These are phyloP conservation scores for Tenebrio molitor DNA, from an alignment of 1,140 invertebrate species.

Conservation along the genomic window DNA sequence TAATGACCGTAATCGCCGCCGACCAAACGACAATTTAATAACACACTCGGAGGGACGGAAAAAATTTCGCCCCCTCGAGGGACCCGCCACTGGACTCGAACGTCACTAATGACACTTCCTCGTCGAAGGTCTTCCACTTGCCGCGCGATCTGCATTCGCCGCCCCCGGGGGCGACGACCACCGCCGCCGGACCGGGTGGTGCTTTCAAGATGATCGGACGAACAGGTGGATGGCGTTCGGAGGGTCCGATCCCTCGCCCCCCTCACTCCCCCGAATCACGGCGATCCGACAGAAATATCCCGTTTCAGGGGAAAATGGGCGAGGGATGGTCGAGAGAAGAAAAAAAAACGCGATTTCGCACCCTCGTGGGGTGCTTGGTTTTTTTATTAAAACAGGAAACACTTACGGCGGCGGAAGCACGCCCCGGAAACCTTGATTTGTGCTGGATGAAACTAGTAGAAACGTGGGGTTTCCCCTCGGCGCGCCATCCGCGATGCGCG, in stretches of 20 bases:
- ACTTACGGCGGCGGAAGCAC: slow-evolving; percentile 51
- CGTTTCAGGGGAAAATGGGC: slow-evolving; percentile 49
- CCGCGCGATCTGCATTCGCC: slow-evolving; percentile 19
- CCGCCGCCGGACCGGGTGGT: slow-evolving; percentile 2
- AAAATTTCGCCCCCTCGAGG: neutral
- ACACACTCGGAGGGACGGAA: slow-evolving; percentile 3
- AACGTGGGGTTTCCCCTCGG: neutral
- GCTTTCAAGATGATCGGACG: slow-evolving; percentile 47
- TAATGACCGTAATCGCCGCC: slow-evolving; percentile 9
- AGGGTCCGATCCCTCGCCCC: neutral
- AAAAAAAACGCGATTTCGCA: slow-evolving; percentile 59
- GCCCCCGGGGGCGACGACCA: neutral
- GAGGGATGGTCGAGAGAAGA: too few relatives aligned
- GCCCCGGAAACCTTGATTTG: slow-evolving; percentile 44
- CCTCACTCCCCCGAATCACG: neutral
- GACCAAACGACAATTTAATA: slow-evolving; percentile 32
- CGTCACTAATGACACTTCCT: slow-evolving; percentile 25
- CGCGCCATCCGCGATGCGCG: neutral
- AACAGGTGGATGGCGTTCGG: slow-evolving; percentile 47
- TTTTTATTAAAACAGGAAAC: slow-evolving; percentile 55
- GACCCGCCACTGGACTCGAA: neutral
- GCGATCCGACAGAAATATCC: slow-evolving; percentile 54
- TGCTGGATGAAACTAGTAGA: slow-evolving; percentile 29
- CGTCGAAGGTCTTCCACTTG: slow-evolving; percentile 13
- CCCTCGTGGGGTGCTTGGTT: slow-evolving; percentile 36